A percentile compares a stretch with the other conserved stretches of the same genome.
These are phyloP conservation scores for Colletes latitarsis DNA, from an alignment of 1,140 invertebrate species.

Conservation along the genomic window DNA sequence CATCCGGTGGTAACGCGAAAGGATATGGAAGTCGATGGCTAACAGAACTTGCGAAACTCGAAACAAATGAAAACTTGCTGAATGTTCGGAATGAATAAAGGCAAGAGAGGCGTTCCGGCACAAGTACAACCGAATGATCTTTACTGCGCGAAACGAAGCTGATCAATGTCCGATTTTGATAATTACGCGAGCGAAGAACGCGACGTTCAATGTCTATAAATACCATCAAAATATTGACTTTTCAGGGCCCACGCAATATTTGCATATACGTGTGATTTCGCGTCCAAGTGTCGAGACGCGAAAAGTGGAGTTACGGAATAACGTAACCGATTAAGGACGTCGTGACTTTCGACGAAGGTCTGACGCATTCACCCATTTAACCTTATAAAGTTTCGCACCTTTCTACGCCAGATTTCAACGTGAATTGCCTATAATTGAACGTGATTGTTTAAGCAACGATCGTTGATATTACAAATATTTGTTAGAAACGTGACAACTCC, in stretches of 20 bases:
- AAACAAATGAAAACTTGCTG: too few species aligned
- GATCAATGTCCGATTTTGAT: too few species aligned
- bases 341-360: slow-evolving; percentile 20
- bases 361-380: slow-evolving; percentile 1
- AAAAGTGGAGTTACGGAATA: background rate
- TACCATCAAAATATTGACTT: slow-evolving; percentile 10
- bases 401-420: slow-evolving; percentile 20
- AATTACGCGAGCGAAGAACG: too few species aligned
- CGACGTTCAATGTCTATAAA: slow-evolving; percentile 10
- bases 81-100: too few species aligned
- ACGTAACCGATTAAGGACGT: background rate
- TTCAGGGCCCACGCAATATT: background rate
- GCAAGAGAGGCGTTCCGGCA: too few species aligned
- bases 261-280: background rate
- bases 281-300: background rate
- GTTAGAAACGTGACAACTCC: too few species aligned
- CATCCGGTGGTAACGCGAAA: too few species aligned
- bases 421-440: background rate
- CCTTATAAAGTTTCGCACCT: slow-evolving; percentile 33
- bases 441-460: slow-evolving; percentile 23
- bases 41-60: background rate
- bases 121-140: too few species aligned
- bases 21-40: background rate
- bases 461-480: slow-evolving; percentile 27
- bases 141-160: too few species aligned